These are phyloP conservation scores for Okapia johnstoni DNA, from an alignment of 2,113 vertebrate species.

Conservation along the genomic window DNA sequence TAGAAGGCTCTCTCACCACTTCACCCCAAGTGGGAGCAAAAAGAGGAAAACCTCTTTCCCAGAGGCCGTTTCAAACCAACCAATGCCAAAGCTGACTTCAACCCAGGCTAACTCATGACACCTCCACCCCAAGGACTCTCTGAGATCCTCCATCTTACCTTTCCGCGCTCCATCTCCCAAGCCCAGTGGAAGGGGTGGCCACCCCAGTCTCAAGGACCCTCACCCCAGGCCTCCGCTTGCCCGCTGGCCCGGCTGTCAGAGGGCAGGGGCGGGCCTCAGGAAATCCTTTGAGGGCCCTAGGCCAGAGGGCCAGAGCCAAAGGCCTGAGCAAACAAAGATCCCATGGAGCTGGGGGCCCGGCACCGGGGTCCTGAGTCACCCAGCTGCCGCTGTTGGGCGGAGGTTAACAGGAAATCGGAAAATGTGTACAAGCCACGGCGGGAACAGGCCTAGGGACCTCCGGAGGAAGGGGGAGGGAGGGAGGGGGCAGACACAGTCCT, in stretches of 20 bases:
- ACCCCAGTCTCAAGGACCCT: not conserved
- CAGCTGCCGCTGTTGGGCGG: slow-evolving; percentile 42
- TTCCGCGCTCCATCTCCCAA: slow-evolving; percentile 33
- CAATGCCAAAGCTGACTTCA: not conserved
- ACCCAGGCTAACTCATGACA: not conserved
- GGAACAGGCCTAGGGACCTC: slow-evolving; percentile 1
- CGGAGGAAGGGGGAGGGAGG: not conserved
- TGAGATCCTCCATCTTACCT: slow-evolving; percentile 43
- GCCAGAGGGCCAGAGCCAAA: slow-evolving; percentile 53
- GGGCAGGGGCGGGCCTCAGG: slow-evolving; percentile 70
- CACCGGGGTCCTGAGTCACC: slow-evolving; percentile 74
- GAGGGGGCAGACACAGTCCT: not conserved
- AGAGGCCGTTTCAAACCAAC: not conserved
- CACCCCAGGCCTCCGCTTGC: not conserved
- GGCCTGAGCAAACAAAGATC: slow-evolving; percentile 71
- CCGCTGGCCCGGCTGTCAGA: not conserved
- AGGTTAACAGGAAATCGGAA: slow-evolving; percentile 72
- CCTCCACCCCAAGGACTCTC: not conserved
- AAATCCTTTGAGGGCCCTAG: slow-evolving; percentile 70
- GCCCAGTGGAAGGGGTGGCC: not conserved
- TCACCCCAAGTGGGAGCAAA: not conserved
- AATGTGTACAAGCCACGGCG: slow-evolving; percentile 61
- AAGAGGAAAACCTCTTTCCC: not conserved
- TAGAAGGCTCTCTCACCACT: not conserved
- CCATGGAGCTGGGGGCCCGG: slow-evolving; percentile 51